Evolutionary conservation across 2,113 vertebrate genomes (phyloP).

Genomic region (Synodontis membranacea): DNA sequence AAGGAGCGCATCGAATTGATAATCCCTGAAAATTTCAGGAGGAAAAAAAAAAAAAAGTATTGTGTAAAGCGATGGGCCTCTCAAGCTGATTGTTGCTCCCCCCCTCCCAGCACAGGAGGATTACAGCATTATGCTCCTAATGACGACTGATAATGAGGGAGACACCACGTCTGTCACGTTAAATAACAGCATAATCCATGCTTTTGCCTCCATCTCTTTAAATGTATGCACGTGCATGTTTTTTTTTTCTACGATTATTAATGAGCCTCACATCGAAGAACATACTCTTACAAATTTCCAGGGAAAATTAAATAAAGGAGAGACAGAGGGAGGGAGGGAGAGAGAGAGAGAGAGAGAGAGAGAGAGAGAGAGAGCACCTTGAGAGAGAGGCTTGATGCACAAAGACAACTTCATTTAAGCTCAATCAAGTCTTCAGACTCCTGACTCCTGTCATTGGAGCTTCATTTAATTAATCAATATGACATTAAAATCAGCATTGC

Average conservation of each 20-base stretch:
- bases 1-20: constrained; percentile 65
- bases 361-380: no score
- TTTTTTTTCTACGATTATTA: constrained; percentile 57
- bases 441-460: constrained; percentile 4
- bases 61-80: constrained; percentile 60
- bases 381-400: background rate
- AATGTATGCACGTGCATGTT: constrained; percentile 42
- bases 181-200: constrained; percentile 64
- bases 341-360: constrained; percentile 7
- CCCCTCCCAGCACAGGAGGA: constrained; percentile 51
- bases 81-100: constrained; percentile 49
- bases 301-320: background rate
- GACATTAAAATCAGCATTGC: background rate
- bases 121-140: constrained; percentile 65
- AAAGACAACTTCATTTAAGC: constrained; percentile 25
- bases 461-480: constrained; percentile 19
- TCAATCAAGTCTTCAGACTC: background rate
- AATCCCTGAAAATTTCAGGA: constrained; percentile 66
- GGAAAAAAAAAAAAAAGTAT: constrained; percentile 46
- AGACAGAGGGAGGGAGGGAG: constrained; percentile 16
- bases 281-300: background rate
- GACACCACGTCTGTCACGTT: constrained; percentile 57
- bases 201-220: constrained; percentile 32
- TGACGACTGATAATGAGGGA: constrained; percentile 62
- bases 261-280: constrained; percentile 36